Evolutionary conservation across 2,113 vertebrate genomes (phyloP), one percentile per base, ranked within the genome.

Genomic region (Antechinus flavipes): DNA sequence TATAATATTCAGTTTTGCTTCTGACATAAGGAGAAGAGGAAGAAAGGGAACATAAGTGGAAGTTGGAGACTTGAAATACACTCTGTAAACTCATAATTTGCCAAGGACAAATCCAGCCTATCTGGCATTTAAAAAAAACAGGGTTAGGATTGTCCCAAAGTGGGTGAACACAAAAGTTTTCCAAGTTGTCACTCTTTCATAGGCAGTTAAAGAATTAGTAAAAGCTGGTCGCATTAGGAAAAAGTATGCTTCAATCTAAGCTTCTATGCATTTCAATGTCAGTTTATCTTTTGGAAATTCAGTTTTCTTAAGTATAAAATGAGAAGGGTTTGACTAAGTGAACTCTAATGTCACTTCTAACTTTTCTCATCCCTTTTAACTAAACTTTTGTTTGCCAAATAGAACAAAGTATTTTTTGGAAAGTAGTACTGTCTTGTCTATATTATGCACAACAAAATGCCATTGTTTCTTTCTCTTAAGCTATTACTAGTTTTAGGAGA

Each of bases 371-470:
- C 35, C 35, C 22, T 2, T 7, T 68, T 16, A n/a, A 22, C 6
- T 35, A 47, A 23, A 93, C 11, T 93, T 96, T 47, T 56, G 53
- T 25, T 90, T 93, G 76, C 14, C 9, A 95, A 55, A 7, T 24
- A 1, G 16, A 90, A n/a, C 5, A 91, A 94, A 61, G n/a, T 0
- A 89, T 5, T 24, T 94, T 95, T 35, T 91, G 16, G 16, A 84
- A 94, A 94, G 49, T 4, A 93, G 27, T 30, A 90, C 12, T 76
- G 94, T 26, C 50, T 96, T 95, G 91, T 23, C 4, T 56, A 54
- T 89, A 93, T 97, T 96, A 95, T 94, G 95, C 53, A 90, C 35
- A 94, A 58, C 49, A 56, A 93, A 89, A 93, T 95, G 89, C 16
- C 0, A 94, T 0, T 95, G 42, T 84, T 94, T 95, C 52, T 96